Conservation (phyloP, 2,113 vertebrate species). For the Ivindomyrus marchei region DNA sequence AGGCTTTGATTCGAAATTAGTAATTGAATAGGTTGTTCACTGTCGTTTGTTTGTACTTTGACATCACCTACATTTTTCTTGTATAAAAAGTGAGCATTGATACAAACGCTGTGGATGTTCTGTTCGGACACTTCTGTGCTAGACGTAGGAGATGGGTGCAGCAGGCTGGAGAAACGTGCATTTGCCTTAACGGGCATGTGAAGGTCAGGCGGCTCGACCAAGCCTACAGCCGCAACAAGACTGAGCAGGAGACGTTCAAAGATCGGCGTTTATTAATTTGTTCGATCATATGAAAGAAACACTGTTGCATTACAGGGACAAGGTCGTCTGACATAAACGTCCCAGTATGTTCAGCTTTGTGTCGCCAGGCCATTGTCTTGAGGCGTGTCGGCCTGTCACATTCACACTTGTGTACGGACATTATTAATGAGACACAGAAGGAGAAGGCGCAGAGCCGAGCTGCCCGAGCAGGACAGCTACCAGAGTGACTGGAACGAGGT, state of each 20-base stretch:
- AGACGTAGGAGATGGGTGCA: too few relatives aligned
- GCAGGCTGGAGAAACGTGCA: neutral
- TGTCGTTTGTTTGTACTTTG: neutral
- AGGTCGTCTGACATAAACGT: slow-evolving; percentile 22
- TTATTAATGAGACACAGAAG: neutral
- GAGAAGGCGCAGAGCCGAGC: neutral
- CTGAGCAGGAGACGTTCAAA: neutral
- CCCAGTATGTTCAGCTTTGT: neutral
- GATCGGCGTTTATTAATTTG: slow-evolving; percentile 46
- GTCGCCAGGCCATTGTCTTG: too few relatives aligned
- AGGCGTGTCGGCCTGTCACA: neutral
- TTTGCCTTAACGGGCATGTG: neutral
- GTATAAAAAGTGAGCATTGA: neutral
- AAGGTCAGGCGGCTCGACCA: neutral
- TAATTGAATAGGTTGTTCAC: neutral
- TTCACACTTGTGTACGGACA: too few relatives aligned
- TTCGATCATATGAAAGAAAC: slow-evolving; percentile 45
- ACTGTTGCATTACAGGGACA: slow-evolving; percentile 32
- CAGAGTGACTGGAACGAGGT: neutral
- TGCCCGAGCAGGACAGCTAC: neutral
- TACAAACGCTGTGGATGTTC: neutral
- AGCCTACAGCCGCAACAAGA: neutral
- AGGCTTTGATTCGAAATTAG: neutral
- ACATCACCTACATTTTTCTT: neutral
- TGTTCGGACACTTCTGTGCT: neutral